Percentiles rank a stretch among this genome's conserved stretches.
These are phyloP conservation scores for Drosophila neotestacea DNA, from an alignment of 2,888 invertebrate genomes.

Conservation along the genomic window DNA sequence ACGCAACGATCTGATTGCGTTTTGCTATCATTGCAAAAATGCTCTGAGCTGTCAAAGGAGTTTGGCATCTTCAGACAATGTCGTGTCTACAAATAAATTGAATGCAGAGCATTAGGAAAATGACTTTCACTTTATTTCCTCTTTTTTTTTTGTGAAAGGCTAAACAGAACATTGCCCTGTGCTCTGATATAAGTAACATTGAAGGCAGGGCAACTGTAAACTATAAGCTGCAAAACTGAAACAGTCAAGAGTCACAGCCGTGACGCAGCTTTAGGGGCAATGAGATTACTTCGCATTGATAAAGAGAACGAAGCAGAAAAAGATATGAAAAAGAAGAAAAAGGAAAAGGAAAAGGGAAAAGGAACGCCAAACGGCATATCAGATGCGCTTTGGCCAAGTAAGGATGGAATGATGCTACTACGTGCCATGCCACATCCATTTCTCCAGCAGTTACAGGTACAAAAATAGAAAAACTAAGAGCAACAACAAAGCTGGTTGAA, in stretches of 20 bases:
- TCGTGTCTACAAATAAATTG: constrained; percentile 42
- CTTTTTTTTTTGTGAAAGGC: constrained; percentile 18
- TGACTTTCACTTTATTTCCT: constrained; percentile 66
- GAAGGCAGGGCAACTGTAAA: constrained; percentile 15
- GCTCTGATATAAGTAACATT: constrained; percentile 39
- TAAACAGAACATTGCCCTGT: constrained; percentile 35
- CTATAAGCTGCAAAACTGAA: not conserved
- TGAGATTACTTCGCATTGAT: constrained; percentile 48
- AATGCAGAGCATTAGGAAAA: constrained; percentile 60
- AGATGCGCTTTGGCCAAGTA: constrained; percentile 47
- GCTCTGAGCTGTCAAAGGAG: constrained; percentile 49
- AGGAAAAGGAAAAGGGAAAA: constrained; percentile 9
- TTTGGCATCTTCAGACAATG: constrained; percentile 34
- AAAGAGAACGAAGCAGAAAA: constrained; percentile 16
- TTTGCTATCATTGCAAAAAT: constrained; percentile 17
- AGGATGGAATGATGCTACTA: constrained; percentile 22
- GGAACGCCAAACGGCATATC: constrained; percentile 62
- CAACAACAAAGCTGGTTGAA: constrained; percentile 10
- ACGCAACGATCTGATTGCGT: constrained; percentile 41
- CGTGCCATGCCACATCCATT: constrained; percentile 50
- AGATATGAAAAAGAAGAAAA: not conserved
- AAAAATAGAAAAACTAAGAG: not conserved
- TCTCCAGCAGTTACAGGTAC: not conserved
- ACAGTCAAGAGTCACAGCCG: constrained; percentile 27
- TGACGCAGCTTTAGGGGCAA: constrained; percentile 49